Evolutionary conservation across 2,888 invertebrate species (phyloP).

Genomic region (Acanthosoma haemorrhoidale): DNA sequence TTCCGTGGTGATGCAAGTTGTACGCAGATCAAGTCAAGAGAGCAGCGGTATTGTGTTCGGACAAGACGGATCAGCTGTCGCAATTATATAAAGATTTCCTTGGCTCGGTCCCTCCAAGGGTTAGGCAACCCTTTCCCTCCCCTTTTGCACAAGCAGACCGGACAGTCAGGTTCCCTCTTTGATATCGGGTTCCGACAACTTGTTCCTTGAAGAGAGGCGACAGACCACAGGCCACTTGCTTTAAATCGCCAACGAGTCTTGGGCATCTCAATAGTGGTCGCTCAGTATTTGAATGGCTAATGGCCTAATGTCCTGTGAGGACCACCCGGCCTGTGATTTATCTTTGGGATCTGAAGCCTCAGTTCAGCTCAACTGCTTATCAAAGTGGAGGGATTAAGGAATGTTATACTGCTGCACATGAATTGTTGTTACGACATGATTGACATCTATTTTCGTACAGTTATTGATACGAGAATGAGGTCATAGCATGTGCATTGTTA

Average conservation of each 20-base stretch:
- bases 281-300: conserved; percentile 12
- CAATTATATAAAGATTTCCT: background rate
- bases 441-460: too few relatives aligned
- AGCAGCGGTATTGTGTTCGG: background rate
- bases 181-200: conserved; percentile 2
- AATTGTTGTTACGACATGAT: too few relatives aligned
- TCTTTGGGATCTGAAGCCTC: too few relatives aligned
- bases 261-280: conserved; percentile 9
- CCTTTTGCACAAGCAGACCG: background rate
- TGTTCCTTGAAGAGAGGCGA: background rate
- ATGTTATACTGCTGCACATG: too few relatives aligned
- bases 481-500: too few relatives aligned
- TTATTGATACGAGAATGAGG: too few relatives aligned
- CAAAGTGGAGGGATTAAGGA: too few relatives aligned
- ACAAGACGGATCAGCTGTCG: conserved; percentile 4
- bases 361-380: too few relatives aligned
- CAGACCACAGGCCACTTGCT: conserved; percentile 12
- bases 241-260: too few relatives aligned
- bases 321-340: background rate
- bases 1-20: too few relatives aligned
- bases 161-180: background rate
- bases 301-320: background rate
- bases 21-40: too few relatives aligned
- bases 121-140: background rate
- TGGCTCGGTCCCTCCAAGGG: background rate